These are phyloP conservation scores for Onychomys leucogaster DNA, from an alignment of 2,797 vertebrate species.

Conservation along the genomic window DNA sequence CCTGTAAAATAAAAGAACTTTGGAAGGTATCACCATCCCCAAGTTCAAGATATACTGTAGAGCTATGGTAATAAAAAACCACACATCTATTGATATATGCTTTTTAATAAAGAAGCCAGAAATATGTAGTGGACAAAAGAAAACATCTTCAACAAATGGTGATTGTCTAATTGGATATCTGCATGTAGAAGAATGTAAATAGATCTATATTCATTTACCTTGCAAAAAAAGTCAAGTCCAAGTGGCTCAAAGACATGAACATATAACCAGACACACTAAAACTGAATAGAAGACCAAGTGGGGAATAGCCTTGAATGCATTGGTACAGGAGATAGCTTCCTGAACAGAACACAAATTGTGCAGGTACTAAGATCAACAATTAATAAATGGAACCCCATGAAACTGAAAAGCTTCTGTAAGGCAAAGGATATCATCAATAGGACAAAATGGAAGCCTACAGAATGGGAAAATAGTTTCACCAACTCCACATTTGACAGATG, in stretches of 20 bases:
- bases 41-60: not conserved
- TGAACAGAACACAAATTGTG: not conserved
- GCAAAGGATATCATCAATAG: not conserved
- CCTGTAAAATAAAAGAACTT: not conserved
- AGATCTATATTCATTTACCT: not conserved
- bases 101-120: not conserved
- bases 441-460: not conserved
- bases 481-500: not conserved
- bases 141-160: not conserved
- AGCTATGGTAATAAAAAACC: not conserved
- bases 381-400: not conserved
- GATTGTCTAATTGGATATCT: not conserved
- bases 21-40: not conserved
- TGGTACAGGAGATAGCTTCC: not conserved
- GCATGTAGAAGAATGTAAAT: not conserved
- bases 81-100: not conserved
- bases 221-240: not conserved
- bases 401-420: not conserved
- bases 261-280: not conserved
- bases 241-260: not conserved
- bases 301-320: not conserved
- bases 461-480: not conserved
- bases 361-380: not conserved
- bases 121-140: not conserved
- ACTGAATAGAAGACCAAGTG: not conserved